Base-by-base conservation (phyloP, 2,888 invertebrate species). In the Phalera bucephala region DNA sequence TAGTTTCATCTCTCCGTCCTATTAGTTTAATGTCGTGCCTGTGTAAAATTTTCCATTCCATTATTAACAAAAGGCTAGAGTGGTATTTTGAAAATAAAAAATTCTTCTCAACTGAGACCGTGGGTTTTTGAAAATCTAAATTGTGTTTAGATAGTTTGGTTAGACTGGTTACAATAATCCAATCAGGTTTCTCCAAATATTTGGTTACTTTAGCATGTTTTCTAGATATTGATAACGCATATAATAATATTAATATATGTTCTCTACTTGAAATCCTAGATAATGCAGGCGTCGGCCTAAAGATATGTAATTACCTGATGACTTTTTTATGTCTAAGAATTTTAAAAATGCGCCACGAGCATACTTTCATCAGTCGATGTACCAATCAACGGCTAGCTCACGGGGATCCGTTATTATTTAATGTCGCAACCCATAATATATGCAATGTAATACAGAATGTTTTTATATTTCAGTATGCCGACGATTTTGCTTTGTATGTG, bases 181-280 rank as follows among this genome's bases (percentile, higher is more conserved):
- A 45, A 22, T 14, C 19, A 15, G 63, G 57, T 1, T 53, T 59
- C 29, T 31, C 41, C 1, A 39, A 51, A n/a, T 31, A 36, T 13
- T 3, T 20, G 0, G 0, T 19, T 3, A 61, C 58, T 0, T 8
- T 50, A 1, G 57, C 28, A 0, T 63, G 56, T 29, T 60, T 61
- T 35, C 10, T 64, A 12, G 63, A 64, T 30, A 47, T 65, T 5
- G 38, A 61, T n/a, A 57, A 38, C 26, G 64, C 61, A 0, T 60
- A 66, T 15, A 61, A 64, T 37, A 60, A 60, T 31, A 40, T 66
- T 1, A 14, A 48, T 12, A 26, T 58, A 1, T n/a, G n/a, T n/a
- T 17, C 17, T 3, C 5, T 17, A 17, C 17, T 17, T 17, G 17
- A 3, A 17, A 17, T 5, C 3, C 5, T 17, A 17, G 17, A 17